A percentile compares a stretch with the other conserved stretches of the same genome.
Evolutionary conservation across 2,113 vertebrate species (phyloP).

Genomic region (Seriola rivoliana): DNA sequence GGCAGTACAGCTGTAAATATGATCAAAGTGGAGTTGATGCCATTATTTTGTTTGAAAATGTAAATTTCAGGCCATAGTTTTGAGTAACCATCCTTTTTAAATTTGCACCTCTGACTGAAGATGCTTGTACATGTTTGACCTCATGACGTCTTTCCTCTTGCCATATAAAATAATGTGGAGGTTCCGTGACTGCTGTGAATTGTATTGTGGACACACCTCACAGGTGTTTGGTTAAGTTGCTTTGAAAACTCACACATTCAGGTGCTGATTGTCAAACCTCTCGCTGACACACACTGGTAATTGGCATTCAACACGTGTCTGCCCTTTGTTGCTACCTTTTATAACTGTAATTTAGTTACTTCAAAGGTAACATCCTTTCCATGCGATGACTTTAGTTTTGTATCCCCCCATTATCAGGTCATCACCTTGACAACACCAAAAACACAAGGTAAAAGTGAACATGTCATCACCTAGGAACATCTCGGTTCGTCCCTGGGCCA

Average conservation of each 20-base stretch:
- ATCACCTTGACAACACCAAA: conserved; percentile 44
- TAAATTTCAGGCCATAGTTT: conserved; percentile 15
- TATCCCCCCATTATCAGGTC: conserved; percentile 3
- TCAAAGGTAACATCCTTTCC: conserved; percentile 22
- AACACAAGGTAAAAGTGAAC: conserved; percentile 32
- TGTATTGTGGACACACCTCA: background rate
- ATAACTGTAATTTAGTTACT: conserved; percentile 23
- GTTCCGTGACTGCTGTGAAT: background rate
- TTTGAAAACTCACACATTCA: conserved; percentile 13
- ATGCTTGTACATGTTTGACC: background rate
- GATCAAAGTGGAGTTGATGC: conserved; percentile 22
- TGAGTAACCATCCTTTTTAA: background rate
- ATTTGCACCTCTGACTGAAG: background rate
- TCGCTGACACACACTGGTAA: conserved; percentile 12
- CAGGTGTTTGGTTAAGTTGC: background rate
- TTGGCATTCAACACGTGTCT: background rate
- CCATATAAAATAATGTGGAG: background rate
- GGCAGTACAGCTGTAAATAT: conserved; percentile 49
- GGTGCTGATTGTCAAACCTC: conserved; percentile 5
- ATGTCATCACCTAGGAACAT: background rate
- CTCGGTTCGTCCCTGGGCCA: background rate
- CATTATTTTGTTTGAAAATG: conserved; percentile 34
- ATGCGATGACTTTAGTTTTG: conserved; percentile 13
- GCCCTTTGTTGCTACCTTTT: conserved; percentile 13
- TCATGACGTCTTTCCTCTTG: background rate